Evolutionary conservation across 1,140 invertebrate genomes (phyloP).

Genomic region (Platyscapa corneri): DNA sequence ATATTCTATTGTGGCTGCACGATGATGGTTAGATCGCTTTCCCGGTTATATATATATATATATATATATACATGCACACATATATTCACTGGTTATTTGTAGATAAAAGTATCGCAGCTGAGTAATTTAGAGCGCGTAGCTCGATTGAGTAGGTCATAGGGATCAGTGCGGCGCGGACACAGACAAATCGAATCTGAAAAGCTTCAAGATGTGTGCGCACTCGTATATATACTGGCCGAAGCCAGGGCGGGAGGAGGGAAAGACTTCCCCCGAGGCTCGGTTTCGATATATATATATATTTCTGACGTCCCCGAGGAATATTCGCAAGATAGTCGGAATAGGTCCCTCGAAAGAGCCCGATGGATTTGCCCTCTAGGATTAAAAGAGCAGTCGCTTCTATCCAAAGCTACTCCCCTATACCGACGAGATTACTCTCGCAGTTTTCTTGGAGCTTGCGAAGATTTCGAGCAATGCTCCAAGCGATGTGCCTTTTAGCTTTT

Average conservation of each 20-base stretch:
- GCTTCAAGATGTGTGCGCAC: background rate
- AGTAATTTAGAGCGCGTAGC: too few relatives aligned
- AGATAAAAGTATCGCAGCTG: too few relatives aligned
- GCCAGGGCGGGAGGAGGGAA: background rate
- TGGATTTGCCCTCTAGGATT: slow-evolving; percentile 57
- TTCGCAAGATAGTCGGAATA: slow-evolving; percentile 54
- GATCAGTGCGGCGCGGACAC: background rate
- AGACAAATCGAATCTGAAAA: background rate
- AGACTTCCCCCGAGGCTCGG: background rate
- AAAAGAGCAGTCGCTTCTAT: slow-evolving; percentile 59
- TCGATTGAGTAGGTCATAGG: too few relatives aligned
- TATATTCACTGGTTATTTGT: too few relatives aligned
- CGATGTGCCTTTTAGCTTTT: slow-evolving; percentile 14
- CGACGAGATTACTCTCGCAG: slow-evolving; percentile 37
- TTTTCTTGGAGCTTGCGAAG: background rate
- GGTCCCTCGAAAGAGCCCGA: slow-evolving; percentile 30
- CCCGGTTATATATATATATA: too few relatives aligned
- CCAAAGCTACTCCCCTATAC: background rate
- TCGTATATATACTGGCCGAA: too few relatives aligned
- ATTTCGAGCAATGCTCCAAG: slow-evolving; percentile 16
- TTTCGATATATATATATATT: background rate
- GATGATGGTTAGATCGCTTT: too few relatives aligned
- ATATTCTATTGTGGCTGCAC: background rate
- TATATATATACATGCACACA: too few relatives aligned
- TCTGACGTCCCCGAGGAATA: slow-evolving; percentile 52